Conservation (phyloP, 2,797 vertebrate genomes). For the Gambusia yucatana region DNA sequence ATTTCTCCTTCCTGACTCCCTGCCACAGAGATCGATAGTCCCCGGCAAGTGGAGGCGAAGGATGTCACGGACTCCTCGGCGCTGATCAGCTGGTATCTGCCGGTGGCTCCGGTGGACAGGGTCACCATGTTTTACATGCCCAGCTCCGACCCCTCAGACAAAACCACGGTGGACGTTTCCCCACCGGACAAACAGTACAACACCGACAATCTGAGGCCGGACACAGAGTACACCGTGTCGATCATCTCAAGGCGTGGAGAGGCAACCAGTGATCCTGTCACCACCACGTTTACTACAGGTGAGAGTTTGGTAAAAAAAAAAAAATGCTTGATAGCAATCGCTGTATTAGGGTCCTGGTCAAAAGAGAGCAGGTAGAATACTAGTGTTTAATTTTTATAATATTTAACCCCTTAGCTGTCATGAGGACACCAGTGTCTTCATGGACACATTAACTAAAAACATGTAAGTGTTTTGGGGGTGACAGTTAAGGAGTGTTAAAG, state of each 20-base stretch:
- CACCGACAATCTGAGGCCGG: conserved; percentile 85
- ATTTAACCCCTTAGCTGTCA: too few species aligned
- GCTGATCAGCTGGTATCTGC: conserved; percentile 89
- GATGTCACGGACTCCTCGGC: conserved; percentile 90
- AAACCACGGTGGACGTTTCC: conserved; percentile 81
- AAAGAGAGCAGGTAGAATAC: not conserved
- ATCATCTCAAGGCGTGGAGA: conserved; percentile 83
- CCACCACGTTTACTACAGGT: conserved; percentile 90
- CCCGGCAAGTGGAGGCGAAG: conserved; percentile 86
- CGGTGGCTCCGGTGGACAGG: conserved; percentile 84
- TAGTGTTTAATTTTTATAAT: not conserved
- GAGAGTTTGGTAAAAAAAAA: not conserved
- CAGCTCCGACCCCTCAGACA: conserved; percentile 75
- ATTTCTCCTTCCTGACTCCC: not conserved
- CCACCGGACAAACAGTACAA: conserved; percentile 87
- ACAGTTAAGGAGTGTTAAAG: too few species aligned
- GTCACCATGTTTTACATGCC: conserved; percentile 84
- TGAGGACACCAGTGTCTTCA: too few species aligned
- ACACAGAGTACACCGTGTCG: conserved; percentile 89
- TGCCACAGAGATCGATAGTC: conserved; percentile 86
- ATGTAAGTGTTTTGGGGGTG: too few species aligned
- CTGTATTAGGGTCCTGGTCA: not conserved
- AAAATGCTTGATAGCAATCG: not conserved
- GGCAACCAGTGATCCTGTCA: conserved; percentile 82
- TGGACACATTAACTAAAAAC: too few species aligned